These are phyloP conservation scores for Physeter macrocephalus DNA, from an alignment of 2,113 vertebrate species.

Conservation along the genomic window DNA sequence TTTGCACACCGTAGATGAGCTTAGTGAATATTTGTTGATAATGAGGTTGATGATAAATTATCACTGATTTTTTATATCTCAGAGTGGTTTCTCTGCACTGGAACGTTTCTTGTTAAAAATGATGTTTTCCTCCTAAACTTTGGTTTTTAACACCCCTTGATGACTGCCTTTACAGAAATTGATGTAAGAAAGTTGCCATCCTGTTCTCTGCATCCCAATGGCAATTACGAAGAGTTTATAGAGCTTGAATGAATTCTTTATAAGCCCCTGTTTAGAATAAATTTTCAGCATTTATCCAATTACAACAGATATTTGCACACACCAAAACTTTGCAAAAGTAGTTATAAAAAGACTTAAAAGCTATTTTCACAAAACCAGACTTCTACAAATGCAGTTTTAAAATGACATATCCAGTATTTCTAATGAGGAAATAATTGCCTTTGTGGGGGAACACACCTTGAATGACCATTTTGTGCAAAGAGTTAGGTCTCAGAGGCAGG, in stretches of 20 bases:
- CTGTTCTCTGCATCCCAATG: neutral
- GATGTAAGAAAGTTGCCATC: neutral
- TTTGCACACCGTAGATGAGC: neutral
- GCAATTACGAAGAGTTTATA: neutral
- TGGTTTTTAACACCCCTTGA: neutral
- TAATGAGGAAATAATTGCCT: neutral
- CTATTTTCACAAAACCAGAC: neutral
- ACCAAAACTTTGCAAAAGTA: neutral
- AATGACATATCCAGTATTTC: neutral
- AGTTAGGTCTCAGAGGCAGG: neutral
- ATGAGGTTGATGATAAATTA: slow-evolving; percentile 41
- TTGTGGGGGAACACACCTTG: neutral
- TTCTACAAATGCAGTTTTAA: neutral
- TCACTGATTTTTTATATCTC: neutral
- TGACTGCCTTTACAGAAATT: neutral
- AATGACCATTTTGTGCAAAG: neutral
- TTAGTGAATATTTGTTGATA: slow-evolving; percentile 31
- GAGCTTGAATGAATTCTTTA: neutral
- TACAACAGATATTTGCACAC: neutral
- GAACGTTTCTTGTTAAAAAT: slow-evolving; percentile 14
- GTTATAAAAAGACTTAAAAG: neutral
- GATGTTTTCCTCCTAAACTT: neutral
- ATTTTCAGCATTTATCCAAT: slow-evolving; percentile 1
- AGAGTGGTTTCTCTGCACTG: neutral
- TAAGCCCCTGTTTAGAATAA: neutral